Percentiles rank a stretch among this genome's conserved stretches.
Evolutionary conservation across 2,113 vertebrate genomes (phyloP).

Genomic region (Nanorana parkeri): DNA sequence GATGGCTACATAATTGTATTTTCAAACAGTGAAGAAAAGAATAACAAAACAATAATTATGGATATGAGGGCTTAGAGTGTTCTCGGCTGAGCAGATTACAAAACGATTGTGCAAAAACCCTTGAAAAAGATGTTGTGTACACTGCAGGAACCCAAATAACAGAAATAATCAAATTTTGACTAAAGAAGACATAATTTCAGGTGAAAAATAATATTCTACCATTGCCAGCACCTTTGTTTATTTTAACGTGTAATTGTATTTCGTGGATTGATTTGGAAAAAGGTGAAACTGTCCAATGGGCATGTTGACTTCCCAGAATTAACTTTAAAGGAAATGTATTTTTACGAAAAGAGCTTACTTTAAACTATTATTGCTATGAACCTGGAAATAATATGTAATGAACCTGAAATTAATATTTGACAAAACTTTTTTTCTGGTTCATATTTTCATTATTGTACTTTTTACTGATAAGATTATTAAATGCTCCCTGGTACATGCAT

Average conservation of each 20-base stretch:
- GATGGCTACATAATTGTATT: constrained; percentile 43
- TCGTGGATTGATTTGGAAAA: too few species aligned
- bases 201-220: background rate
- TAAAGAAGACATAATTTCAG: constrained; percentile 24
- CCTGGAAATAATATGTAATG: too few species aligned
- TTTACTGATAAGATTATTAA: too few species aligned
- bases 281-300: too few species aligned
- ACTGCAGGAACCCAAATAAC: constrained; percentile 19
- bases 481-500: too few species aligned
- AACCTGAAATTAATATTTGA: too few species aligned
- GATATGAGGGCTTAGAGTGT: constrained; percentile 36
- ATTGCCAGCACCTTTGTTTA: background rate
- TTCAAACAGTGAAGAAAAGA: constrained; percentile 40
- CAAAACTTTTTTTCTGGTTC: too few species aligned
- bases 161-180: constrained; percentile 33
- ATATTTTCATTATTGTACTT: too few species aligned
- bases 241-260: background rate
- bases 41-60: constrained; percentile 51
- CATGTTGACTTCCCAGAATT: too few species aligned
- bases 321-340: too few species aligned
- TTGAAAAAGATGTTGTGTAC: constrained; percentile 32
- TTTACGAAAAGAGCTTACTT: too few species aligned
- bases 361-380: too few species aligned
- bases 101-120: constrained; percentile 24
- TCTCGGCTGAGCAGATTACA: constrained; percentile 35